These are phyloP conservation scores for Yoshiicerus persimilis DNA, from an alignment of 1,140 invertebrate genomes.

Conservation along the genomic window DNA sequence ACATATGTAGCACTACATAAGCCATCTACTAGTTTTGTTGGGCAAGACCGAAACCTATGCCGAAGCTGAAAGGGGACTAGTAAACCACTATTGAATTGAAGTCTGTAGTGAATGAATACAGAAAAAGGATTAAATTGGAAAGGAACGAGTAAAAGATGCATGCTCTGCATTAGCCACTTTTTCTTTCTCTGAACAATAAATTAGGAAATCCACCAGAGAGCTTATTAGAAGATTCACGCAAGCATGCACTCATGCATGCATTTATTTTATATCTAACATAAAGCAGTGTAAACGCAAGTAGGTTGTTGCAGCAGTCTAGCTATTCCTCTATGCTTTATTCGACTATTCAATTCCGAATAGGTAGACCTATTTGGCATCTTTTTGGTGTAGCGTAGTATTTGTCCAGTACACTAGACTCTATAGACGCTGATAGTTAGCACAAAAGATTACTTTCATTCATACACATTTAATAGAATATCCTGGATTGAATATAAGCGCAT, in stretches of 20 bases:
- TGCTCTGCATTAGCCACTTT: neutral
- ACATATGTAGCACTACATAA: too few species aligned
- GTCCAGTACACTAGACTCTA: neutral
- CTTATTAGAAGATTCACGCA: constrained; percentile 22
- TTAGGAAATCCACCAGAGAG: constrained; percentile 16
- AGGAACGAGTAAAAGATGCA: constrained; percentile 4
- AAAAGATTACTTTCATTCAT: neutral
- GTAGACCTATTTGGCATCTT: neutral
- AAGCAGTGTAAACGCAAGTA: neutral
- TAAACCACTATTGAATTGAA: neutral
- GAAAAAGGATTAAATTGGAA: constrained; percentile 4
- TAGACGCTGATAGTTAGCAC: neutral
- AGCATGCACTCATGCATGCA: constrained; percentile 16
- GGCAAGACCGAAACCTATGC: too few species aligned
- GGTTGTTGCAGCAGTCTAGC: neutral
- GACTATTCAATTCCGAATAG: neutral
- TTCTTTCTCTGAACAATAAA: constrained; percentile 19
- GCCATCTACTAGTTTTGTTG: too few species aligned
- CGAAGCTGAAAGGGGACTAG: neutral
- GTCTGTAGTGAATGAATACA: neutral
- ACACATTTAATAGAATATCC: neutral
- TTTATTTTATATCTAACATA: neutral
- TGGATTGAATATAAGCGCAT: too few species aligned
- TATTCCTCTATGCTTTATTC: too few species aligned
- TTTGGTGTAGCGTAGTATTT: neutral